These are phyloP conservation scores for Prorops nasuta DNA, from an alignment of 1,140 invertebrate species.

Conservation along the genomic window DNA sequence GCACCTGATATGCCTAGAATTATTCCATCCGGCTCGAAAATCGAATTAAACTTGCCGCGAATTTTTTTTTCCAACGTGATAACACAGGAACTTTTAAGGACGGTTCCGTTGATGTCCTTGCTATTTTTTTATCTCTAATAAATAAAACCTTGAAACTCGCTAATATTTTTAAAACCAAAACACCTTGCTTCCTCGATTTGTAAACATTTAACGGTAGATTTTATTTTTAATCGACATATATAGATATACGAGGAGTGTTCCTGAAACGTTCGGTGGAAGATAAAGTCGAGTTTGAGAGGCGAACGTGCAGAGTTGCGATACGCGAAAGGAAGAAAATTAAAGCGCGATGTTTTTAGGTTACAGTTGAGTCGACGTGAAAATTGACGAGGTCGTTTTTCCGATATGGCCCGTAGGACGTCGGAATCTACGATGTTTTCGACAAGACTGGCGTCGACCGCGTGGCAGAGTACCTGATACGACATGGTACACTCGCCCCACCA, in stretches of 20 bases:
- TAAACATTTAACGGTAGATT: too few species aligned
- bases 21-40: too few species aligned
- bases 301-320: not conserved
- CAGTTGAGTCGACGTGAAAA: not conserved
- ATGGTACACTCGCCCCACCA: slow-evolving; percentile 42
- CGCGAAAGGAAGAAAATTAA: not conserved
- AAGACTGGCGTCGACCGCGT: slow-evolving; percentile 42
- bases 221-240: too few species aligned
- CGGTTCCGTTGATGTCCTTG: too few species aligned
- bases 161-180: too few species aligned
- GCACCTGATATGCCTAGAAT: too few species aligned
- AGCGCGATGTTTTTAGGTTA: not conserved
- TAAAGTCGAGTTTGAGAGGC: slow-evolving; percentile 7
- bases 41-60: too few species aligned
- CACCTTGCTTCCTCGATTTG: too few species aligned
- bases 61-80: too few species aligned
- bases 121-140: too few species aligned
- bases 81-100: too few species aligned
- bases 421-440: slow-evolving; percentile 38
- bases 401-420: not conserved
- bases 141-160: too few species aligned
- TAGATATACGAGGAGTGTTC: not conserved
- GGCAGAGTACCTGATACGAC: slow-evolving; percentile 42
- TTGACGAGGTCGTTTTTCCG: not conserved
- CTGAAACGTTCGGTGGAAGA: slow-evolving; percentile 1